Base-by-base conservation (phyloP, 2,113 vertebrate genomes). In the Tachysurus vachellii region DNA sequence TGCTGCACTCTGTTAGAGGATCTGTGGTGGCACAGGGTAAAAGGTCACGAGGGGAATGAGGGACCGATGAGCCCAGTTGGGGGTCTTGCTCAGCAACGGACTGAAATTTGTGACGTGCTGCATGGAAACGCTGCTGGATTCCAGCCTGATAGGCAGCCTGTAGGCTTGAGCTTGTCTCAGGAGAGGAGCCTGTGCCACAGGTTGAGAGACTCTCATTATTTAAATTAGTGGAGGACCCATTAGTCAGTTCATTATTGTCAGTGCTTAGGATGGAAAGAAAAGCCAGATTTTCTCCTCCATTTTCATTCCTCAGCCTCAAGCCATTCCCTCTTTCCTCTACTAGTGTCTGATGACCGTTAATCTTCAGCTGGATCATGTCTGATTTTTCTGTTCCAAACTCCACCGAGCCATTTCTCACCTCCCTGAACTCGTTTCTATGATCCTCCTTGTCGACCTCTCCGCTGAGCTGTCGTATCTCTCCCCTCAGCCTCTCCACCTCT, bases 111-210 rank as follows among this genome's bases (percentile, higher is more conserved):
- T 99, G 97, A 4, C 97, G 96, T 13, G 97, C 97, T 0, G 98
- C 98, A 0, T 99, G 98, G 94, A 99, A 99, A 0, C 98, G 96
- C 73, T 99, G 98, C 87, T 99, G 97, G 94, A 99, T 96, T 80
- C 98, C 98, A 3, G 97, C 97, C 92, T 99, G 98, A 94, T 99
- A 99, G 54, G 97, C 96, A 0, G 97, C 97, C 88, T 97, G 98
- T 91, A 96, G 95, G 86, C 94, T 91, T 0, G 93, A 89, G 0
- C 13, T 80, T 64, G 85, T 26, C 36, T 66, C 86, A 0, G 47
- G 66, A 17, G 59, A 76, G 10, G 95, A 91, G n/a, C 93, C 93
- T 0, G 94, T 95, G 93, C 92, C 88, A 91, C 93, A 92, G 88
- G 94, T 91, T 0, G 95, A 95, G n/a, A 92, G 87, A 0, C 92